These are phyloP conservation scores for Chelmon rostratus DNA, from an alignment of 2,797 vertebrate species.

Conservation along the genomic window DNA sequence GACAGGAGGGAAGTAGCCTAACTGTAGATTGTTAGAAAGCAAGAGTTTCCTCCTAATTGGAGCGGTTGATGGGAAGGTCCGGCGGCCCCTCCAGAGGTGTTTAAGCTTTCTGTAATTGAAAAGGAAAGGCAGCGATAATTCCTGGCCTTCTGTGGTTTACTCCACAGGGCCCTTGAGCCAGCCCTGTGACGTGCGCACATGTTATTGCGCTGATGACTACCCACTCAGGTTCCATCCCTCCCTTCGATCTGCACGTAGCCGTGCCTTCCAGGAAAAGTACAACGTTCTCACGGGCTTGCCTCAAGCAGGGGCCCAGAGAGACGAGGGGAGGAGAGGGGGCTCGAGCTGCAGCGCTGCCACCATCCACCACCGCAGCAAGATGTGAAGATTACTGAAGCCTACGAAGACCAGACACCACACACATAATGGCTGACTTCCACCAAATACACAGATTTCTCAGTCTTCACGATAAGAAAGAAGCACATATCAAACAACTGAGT, in stretches of 20 bases:
- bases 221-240: constrained; percentile 80
- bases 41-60: constrained; percentile 78
- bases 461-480: constrained; percentile 24
- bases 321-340: constrained; percentile 38
- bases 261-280: constrained; percentile 83
- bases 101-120: constrained; percentile 83
- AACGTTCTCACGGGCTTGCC: constrained; percentile 75
- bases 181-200: constrained; percentile 81
- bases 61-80: constrained; percentile 66
- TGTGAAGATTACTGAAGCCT: constrained; percentile 42
- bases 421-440: constrained; percentile 7
- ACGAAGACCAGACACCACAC: constrained; percentile 3
- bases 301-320: constrained; percentile 61
- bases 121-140: constrained; percentile 83
- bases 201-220: constrained; percentile 82
- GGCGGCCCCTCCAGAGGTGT: constrained; percentile 71
- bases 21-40: constrained; percentile 81
- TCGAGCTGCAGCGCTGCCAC: constrained; percentile 44
- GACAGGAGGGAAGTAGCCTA: constrained; percentile 59
- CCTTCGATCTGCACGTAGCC: constrained; percentile 75
- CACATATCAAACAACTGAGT: neutral
- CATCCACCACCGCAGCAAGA: constrained; percentile 55
- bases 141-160: constrained; percentile 79
- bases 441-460: constrained; percentile 31
- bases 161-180: constrained; percentile 73